phyloP scores from a whole-genome alignment of 2,888 invertebrate genomes.

The Mechanitis messenoides region DNA sequence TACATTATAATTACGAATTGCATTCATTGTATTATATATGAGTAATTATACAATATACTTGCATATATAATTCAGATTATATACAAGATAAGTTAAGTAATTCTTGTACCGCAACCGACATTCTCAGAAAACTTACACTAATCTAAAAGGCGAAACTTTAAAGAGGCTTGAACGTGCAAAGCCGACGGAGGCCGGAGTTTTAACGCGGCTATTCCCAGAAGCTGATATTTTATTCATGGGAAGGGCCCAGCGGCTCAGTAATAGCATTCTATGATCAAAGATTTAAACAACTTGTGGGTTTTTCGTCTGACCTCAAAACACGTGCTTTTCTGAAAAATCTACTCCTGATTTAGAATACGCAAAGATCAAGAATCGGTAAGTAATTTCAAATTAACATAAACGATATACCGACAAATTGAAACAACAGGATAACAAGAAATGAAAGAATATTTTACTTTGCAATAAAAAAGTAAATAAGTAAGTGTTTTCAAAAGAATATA shows the following conservation, averaged over 20 bases:
- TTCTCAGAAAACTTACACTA: slow-evolving; percentile 5
- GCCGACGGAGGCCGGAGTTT: slow-evolving; percentile 24
- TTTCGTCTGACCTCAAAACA: slow-evolving; percentile 19
- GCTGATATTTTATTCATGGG: slow-evolving; percentile 37
- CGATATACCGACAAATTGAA: no score
- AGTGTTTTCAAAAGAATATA: no score
- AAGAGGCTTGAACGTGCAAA: slow-evolving; percentile 13
- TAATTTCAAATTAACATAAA: slow-evolving; percentile 1
- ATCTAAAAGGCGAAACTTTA: slow-evolving; percentile 7
- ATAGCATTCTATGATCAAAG: slow-evolving; percentile 37
- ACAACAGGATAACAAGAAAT: no score
- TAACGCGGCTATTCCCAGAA: slow-evolving; percentile 22
- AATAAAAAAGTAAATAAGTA: no score
- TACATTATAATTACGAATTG: no score
- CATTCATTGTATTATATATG: neutral
- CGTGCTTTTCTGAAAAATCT: slow-evolving; percentile 2
- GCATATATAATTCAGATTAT: neutral
- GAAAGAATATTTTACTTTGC: no score
- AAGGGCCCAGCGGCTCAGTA: slow-evolving; percentile 26
- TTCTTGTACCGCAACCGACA: neutral
- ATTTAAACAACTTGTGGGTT: slow-evolving; percentile 31
- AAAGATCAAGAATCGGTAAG: neutral
- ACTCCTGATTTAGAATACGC: neutral
- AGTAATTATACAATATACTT: neutral
- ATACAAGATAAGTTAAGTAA: neutral